Conservation (phyloP, 1,140 invertebrate genomes). For the Eubasilissa regina region DNA sequence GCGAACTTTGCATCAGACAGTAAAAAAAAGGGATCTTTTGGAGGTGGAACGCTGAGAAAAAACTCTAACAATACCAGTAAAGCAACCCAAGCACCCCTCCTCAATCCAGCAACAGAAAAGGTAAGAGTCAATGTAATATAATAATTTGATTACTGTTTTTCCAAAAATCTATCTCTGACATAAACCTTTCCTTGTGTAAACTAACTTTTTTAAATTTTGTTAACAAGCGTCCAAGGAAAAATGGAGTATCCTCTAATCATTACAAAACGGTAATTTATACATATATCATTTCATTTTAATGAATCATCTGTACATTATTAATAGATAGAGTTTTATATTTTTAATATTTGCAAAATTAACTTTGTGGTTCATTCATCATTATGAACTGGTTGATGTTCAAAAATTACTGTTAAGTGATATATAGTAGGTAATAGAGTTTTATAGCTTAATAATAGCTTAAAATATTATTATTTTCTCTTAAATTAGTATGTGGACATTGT, state of each 20-base stretch:
- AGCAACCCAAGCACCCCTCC: neutral
- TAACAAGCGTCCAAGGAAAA: slow-evolving; percentile 54
- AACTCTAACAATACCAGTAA: slow-evolving; percentile 7
- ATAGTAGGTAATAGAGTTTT: too few relatives aligned
- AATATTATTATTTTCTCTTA: too few relatives aligned
- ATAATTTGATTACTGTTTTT: neutral
- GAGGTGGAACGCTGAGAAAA: slow-evolving; percentile 1
- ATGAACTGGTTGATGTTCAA: too few relatives aligned
- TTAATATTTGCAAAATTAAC: too few relatives aligned
- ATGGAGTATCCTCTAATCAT: slow-evolving; percentile 14
- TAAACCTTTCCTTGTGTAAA: neutral
- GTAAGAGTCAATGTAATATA: neutral
- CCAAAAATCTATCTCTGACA: neutral
- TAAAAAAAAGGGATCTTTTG: slow-evolving; percentile 38
- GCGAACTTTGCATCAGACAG: slow-evolving; percentile 39
- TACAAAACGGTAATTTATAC: slow-evolving; percentile 54
- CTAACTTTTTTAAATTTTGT: slow-evolving; percentile 32
- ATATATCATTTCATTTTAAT: neutral
- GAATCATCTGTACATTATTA: too few relatives aligned
- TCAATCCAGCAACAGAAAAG: slow-evolving; percentile 16
- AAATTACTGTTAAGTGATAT: too few relatives aligned
- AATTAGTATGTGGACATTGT: too few relatives aligned
- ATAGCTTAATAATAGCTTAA: too few relatives aligned
- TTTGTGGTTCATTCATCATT: too few relatives aligned
- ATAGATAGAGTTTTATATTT: too few relatives aligned